A percentile compares a stretch with the other conserved stretches of the same genome.
Conservation (phyloP, 2,797 vertebrate genomes). For the Setipinna tenuifilis region DNA sequence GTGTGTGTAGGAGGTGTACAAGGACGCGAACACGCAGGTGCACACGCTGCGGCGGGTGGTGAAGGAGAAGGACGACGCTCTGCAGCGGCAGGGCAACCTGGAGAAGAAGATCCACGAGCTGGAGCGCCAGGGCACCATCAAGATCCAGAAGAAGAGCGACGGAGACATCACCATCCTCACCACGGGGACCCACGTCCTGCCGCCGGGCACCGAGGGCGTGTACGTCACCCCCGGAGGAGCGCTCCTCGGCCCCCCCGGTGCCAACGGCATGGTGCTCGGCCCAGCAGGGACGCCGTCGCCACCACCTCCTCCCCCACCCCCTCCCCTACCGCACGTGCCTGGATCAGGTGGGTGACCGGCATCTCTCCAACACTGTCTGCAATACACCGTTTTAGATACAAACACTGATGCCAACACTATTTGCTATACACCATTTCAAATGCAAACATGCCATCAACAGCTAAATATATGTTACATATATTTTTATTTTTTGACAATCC, state of each 20-base stretch:
- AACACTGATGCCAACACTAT: too few relatives aligned
- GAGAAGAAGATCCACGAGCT: constrained; percentile 81
- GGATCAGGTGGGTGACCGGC: not conserved
- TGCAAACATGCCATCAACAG: too few relatives aligned
- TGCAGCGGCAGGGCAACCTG: constrained; percentile 83
- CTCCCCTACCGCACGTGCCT: constrained; percentile 50
- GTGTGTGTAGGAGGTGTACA: constrained; percentile 84
- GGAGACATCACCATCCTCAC: constrained; percentile 78
- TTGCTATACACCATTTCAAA: too few relatives aligned
- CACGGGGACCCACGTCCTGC: constrained; percentile 35
- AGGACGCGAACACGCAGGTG: constrained; percentile 88
- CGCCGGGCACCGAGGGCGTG: constrained; percentile 44
- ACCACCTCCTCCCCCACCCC: constrained; percentile 80
- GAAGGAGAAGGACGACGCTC: constrained; percentile 94
- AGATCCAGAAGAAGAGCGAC: constrained; percentile 79
- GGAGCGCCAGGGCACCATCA: constrained; percentile 80
- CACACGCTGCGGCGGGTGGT: constrained; percentile 86
- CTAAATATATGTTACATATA: too few relatives aligned
- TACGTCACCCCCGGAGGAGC: not conserved
- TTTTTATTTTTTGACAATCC: too few relatives aligned
- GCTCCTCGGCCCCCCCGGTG: constrained; percentile 42
- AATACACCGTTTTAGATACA: too few relatives aligned
- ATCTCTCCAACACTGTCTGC: too few relatives aligned
- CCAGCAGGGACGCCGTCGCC: constrained; percentile 64
- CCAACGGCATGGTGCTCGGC: constrained; percentile 51